Conservation (phyloP, 2,113 vertebrate genomes). For the Ictidomys tridecemlineatus region DNA sequence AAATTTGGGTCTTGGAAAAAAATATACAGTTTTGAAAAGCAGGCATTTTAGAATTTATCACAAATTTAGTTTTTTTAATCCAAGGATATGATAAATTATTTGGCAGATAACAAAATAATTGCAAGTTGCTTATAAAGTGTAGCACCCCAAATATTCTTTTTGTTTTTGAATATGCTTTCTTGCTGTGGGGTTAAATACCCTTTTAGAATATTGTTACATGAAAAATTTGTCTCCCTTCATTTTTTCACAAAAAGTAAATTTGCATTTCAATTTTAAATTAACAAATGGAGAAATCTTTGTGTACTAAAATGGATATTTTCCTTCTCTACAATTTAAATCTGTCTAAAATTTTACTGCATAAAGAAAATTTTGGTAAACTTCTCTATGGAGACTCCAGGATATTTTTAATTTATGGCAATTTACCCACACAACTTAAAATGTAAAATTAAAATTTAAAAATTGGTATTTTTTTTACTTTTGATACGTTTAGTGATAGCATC, state of each 20-base stretch:
- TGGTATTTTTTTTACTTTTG: conserved; percentile 50
- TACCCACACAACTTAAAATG: background rate
- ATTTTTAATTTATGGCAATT: conserved; percentile 40
- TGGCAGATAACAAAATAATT: background rate
- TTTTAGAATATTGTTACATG: background rate
- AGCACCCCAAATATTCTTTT: background rate
- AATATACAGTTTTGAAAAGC: background rate
- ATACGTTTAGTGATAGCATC: conserved; percentile 62
- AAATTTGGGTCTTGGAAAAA: background rate
- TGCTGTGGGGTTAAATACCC: background rate
- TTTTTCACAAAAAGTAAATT: background rate
- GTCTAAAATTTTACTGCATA: background rate
- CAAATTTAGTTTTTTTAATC: background rate
- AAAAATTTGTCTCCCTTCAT: background rate
- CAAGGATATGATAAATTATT: background rate
- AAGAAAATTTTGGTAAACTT: conserved; percentile 10
- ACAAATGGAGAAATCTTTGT: background rate
- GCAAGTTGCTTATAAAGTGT: background rate
- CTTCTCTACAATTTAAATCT: conserved; percentile 3
- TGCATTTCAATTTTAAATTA: background rate
- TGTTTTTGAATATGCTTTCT: conserved; percentile 7
- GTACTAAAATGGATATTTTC: conserved; percentile 17
- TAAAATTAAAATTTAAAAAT: background rate
- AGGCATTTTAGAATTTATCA: background rate
- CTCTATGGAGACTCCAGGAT: background rate